Conservation (phyloP, 2,113 vertebrate species). For the Mus pahari region DNA sequence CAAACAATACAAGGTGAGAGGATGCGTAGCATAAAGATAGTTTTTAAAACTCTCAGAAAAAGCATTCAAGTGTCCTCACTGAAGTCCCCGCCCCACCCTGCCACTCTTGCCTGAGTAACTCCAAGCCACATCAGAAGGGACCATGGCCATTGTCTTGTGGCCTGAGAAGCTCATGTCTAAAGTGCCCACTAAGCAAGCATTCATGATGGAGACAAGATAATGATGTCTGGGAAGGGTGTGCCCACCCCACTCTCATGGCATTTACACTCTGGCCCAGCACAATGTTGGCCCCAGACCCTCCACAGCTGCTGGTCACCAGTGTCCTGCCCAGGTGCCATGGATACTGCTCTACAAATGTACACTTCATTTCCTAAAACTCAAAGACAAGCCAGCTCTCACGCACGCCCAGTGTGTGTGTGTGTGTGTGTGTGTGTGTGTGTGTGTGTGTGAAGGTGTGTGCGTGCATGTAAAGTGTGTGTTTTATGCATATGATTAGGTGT, state of each 20-base stretch:
- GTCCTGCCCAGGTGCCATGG: fast-evolving
- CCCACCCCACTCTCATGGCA: fast-evolving
- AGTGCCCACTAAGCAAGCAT: background rate
- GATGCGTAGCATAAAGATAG: too few relatives aligned
- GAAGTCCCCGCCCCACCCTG: fast-evolving
- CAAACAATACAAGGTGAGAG: background rate
- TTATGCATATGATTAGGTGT: too few relatives aligned
- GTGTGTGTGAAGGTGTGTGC: background rate
- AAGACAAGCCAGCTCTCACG: background rate
- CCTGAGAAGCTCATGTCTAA: background rate
- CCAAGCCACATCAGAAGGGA: background rate
- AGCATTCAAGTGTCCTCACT: fast-evolving
- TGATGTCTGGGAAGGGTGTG: fast-evolving
- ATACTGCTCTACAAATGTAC: fast-evolving
- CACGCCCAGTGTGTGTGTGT: fast-evolving
- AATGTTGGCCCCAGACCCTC: background rate
- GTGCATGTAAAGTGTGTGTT: background rate
- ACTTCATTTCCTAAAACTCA: background rate
- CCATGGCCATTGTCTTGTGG: background rate
- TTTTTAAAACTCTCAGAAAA: background rate
- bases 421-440: background rate
- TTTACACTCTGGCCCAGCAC: background rate
- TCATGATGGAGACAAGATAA: fast-evolving
- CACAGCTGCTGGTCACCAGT: background rate
- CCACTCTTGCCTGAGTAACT: background rate